Evolutionary conservation across 92 coral and sea anemone species (phyloP).

Genomic region (Metridium senile): DNA sequence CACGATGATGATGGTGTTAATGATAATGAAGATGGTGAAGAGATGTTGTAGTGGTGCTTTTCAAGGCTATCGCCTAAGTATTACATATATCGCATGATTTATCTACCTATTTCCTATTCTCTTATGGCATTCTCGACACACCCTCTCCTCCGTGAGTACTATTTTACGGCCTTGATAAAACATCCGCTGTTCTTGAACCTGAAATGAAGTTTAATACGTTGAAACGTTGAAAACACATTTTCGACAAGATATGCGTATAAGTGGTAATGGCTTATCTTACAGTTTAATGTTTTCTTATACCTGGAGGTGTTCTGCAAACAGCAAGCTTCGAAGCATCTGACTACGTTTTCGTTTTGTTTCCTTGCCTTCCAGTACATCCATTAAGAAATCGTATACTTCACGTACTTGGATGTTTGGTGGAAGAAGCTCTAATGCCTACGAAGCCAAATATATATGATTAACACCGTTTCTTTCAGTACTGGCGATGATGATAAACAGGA

Average conservation of each 20-base stretch:
- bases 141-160: slow-evolving; percentile 89
- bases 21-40: no score
- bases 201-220: not conserved
- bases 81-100: not conserved
- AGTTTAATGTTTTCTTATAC: slow-evolving; percentile 24
- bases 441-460: not conserved
- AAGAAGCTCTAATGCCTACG: slow-evolving; percentile 89
- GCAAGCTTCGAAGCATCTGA: slow-evolving; percentile 87
- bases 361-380: slow-evolving; percentile 82
- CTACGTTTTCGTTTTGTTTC: slow-evolving; percentile 76
- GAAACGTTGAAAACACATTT: not conserved
- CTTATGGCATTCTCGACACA: slow-evolving; percentile 96
- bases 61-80: no score
- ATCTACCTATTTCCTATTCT: slow-evolving; percentile 93
- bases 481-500: no score
- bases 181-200: slow-evolving; percentile 98
- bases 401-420: slow-evolving; percentile 87
- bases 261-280: not conserved
- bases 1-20: no score
- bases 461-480: not conserved
- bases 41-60: no score
- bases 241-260: no score
- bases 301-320: slow-evolving; percentile 97
- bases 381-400: slow-evolving; percentile 80
- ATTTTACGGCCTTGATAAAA: slow-evolving; percentile 89